These are phyloP conservation scores for Poeciliopsis gracilis DNA, from an alignment of 2,797 vertebrate genomes.

Conservation along the genomic window DNA sequence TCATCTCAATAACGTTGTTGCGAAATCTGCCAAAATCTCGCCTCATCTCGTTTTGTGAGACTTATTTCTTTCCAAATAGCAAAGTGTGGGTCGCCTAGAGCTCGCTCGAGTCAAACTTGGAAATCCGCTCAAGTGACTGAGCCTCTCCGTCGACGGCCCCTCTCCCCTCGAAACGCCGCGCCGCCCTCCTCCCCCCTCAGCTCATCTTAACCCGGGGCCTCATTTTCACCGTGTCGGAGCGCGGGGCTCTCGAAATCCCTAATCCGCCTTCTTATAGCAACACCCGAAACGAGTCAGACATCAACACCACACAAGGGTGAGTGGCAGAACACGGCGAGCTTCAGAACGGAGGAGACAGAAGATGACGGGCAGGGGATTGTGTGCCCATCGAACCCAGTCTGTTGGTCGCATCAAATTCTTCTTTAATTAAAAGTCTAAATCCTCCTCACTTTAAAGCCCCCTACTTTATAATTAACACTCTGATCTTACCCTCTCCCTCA, in stretches of 20 bases:
- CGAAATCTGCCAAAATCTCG: not conserved
- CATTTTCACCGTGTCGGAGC: conserved; percentile 57
- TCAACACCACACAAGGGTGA: conserved; percentile 50
- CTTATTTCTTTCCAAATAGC: conserved; percentile 23
- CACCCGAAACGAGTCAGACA: conserved; percentile 60
- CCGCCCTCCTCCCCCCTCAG: conserved; percentile 2
- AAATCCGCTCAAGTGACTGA: conserved; percentile 70
- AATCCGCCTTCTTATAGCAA: conserved; percentile 73
- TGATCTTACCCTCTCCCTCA: conserved; percentile 62
- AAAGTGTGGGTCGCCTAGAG: conserved; percentile 61
- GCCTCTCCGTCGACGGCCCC: conserved; percentile 11
- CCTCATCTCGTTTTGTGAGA: not conserved
- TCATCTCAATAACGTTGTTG: not conserved
- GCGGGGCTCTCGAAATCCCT: conserved; percentile 61
- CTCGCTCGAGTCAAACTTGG: conserved; percentile 76
- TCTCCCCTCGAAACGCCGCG: not conserved
- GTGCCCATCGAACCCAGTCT: conserved; percentile 68
- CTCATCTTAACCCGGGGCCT: conserved; percentile 40
- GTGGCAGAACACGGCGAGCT: conserved; percentile 56
- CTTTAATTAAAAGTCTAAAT: conserved; percentile 87
- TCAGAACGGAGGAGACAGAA: conserved; percentile 36
- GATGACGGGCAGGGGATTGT: conserved; percentile 53
- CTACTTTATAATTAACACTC: conserved; percentile 83
- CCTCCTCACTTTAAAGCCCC: conserved; percentile 80
- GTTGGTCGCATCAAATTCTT: conserved; percentile 78